Evolutionary conservation across 2,113 vertebrate genomes (phyloP), one percentile per base, ranked within the genome.

Genomic region (Microtus pennsylvanicus): DNA sequence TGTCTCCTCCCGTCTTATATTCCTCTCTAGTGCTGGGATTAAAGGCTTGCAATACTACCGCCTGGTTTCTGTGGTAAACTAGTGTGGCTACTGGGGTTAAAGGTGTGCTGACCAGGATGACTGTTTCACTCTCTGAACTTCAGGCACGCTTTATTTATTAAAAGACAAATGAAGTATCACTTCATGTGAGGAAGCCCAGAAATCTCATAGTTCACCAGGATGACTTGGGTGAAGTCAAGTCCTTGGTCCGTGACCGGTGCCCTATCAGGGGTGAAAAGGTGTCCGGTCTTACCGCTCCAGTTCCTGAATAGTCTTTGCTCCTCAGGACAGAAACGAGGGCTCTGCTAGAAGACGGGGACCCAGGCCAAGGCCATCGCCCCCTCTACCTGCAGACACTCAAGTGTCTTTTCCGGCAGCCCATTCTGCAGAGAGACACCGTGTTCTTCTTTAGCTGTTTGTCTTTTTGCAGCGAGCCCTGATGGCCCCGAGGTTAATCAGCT

Each of bases 401-500:
- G 58, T 0, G 2, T 52, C 74, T 50, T 19, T 42, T 2, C 22
- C 0, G 3, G 80, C 91, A 13, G 3, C 58, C 14, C 0, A 0
- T 35, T 69, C 67, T 69, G 33, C 19, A 58, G 58, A 58, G 58
- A 58, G 19, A 58, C 55, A 55, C 55, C 16, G 17, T 55, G 38
- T n/a, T 22, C 65, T 30, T 28, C 45, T 14, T 30, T n/a, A 7
- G 5, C 30, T 26, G 11, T 0, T 45, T 67, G 63, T 67, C 5
- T 33, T 47, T 35, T 35, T 35, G 42, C 42, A 50, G 13, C 0
- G 0, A 35, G n/a, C 58, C 74, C 55, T n/a, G 86, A 24, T 16
- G 5, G 35, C 50, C 8, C 11, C 0, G 30, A 30, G 72, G 75
- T 35, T 52, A 35, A 78, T 89, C 82, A 24, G 42, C 42, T 24